Evolutionary conservation across 2,797 vertebrate species (phyloP).

Genomic region (Acanthurus tractus): DNA sequence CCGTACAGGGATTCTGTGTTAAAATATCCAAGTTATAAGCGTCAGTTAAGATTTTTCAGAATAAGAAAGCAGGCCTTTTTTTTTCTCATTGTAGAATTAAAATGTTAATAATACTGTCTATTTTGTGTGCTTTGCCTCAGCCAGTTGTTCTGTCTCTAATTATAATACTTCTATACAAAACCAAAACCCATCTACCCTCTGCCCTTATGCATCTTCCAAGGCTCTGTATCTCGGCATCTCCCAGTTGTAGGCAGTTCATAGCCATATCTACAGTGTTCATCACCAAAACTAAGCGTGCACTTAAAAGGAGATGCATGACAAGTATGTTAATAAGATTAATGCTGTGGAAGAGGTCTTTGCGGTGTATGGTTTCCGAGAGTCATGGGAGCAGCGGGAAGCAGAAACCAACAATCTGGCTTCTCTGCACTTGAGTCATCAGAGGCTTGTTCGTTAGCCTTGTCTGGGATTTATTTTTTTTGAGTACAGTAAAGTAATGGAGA

Average conservation of each 20-base stretch:
- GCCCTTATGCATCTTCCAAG: slow-evolving; percentile 14
- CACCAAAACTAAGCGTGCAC: slow-evolving; percentile 62
- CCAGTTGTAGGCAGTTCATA: slow-evolving; percentile 37
- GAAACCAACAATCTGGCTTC: slow-evolving; percentile 19
- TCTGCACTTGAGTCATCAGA: slow-evolving; percentile 16
- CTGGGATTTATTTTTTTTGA: background rate
- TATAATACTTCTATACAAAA: slow-evolving; percentile 35
- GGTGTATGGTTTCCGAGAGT: slow-evolving; percentile 45
- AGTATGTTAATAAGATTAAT: slow-evolving; percentile 73
- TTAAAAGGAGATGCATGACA: slow-evolving; percentile 80
- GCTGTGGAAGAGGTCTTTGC: slow-evolving; percentile 40
- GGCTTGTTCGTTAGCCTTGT: slow-evolving; percentile 2
- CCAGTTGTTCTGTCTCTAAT: slow-evolving; percentile 42
- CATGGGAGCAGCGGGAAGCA: slow-evolving; percentile 14
- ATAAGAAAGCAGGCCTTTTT: background rate
- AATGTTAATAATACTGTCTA: slow-evolving; percentile 36
- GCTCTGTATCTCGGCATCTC: slow-evolving; percentile 53
- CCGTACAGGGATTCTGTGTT: background rate
- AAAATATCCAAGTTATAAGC: background rate
- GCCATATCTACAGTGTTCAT: slow-evolving; percentile 61
- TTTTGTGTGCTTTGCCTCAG: slow-evolving; percentile 29
- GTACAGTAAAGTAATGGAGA: background rate
- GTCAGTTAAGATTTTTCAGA: slow-evolving; percentile 15
- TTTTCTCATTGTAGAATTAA: slow-evolving; percentile 36
- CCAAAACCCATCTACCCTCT: background rate